phyloP scores from a whole-genome alignment of 2,797 vertebrate genomes.

The Sebastes aleutianus region DNA sequence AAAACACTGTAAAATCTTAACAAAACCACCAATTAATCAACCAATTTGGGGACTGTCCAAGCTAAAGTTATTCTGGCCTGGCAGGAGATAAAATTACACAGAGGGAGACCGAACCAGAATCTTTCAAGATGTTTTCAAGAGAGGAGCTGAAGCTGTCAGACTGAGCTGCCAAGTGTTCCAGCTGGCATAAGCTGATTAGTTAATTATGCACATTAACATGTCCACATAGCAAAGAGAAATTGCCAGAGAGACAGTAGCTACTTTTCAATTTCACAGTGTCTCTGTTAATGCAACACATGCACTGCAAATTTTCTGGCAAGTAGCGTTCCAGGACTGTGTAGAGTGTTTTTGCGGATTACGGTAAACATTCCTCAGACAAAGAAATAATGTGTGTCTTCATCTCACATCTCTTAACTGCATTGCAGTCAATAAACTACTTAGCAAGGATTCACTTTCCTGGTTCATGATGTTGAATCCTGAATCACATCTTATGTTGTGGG shows the following conservation, averaged over 20 bases:
- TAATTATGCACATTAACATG: constrained; percentile 81
- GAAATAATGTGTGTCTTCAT: constrained; percentile 1
- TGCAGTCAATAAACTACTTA: constrained; percentile 7
- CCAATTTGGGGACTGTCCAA: constrained; percentile 8
- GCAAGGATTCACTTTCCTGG: background rate
- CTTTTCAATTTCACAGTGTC: constrained; percentile 56
- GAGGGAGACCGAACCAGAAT: constrained; percentile 50
- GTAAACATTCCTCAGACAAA: constrained; percentile 32
- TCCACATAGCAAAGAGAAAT: constrained; percentile 55
- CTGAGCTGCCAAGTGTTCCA: constrained; percentile 74
- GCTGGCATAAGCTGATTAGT: constrained; percentile 78
- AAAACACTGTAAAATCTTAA: background rate
- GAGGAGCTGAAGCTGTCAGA: constrained; percentile 56
- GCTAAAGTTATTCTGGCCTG: constrained; percentile 13
- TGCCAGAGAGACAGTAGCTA: constrained; percentile 50
- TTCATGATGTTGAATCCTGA: background rate
- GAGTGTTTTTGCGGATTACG: constrained; percentile 19
- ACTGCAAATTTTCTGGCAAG: constrained; percentile 28
- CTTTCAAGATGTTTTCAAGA: constrained; percentile 72
- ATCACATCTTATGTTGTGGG: background rate
- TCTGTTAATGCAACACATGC: constrained; percentile 36
- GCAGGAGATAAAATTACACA: constrained; percentile 50
- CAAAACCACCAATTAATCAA: constrained; percentile 14
- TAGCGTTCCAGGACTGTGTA: constrained; percentile 3
- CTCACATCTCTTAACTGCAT: constrained; percentile 12